Evolutionary conservation across 2,888 invertebrate species (phyloP), one percentile per base, ranked within the genome.

Genomic region (Agriopis leucophaearia): DNA sequence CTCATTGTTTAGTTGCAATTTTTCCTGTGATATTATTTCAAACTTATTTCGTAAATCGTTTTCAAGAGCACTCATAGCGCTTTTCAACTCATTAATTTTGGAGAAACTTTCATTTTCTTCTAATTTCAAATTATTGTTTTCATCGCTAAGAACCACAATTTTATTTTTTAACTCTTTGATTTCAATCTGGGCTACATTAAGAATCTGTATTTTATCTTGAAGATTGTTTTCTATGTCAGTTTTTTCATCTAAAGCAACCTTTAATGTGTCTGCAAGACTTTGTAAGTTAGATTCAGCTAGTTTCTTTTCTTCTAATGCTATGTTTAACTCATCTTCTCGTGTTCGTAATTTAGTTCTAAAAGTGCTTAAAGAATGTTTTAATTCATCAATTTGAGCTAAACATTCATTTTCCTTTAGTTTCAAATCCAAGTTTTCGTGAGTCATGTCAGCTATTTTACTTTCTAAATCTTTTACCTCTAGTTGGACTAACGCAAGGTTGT

Each of bases 41-140:
- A 59, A n/a, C 13, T 59, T 9, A 50, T 42, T 59, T 42, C 15
- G 18, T n/a, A 59, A 51, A 7, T 38, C 50, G 5, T 50, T 42
- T 59, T 42, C 50, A 35, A 59, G n/a, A 12, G 18, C 10, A 1
- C 13, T 50, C 50, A 51, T 27, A 10, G 59, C 8, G 42, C 27
- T 38, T 40, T 59, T 38, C 27, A 59, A 18, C 6, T 50, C 42
- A 2, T 40, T 59, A 8, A 59, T 59, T 59, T 59, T 59, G 18
- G 50, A 7, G 2, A n/a, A 5, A 9, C 12, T 18, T 40, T 59
- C 48, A 40, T 59, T 50, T 27, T 50, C 42, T 50, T 16, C 40
- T 15, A 59, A 42, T 40, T 42, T 42, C 10, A 59, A 1, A n/a
- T 42, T 50, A 42, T 59, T 59, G 27, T 59, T 59, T n/a, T 59